phyloP scores from a whole-genome alignment of 2,113 vertebrate species.

The Rafetus swinhoei region DNA sequence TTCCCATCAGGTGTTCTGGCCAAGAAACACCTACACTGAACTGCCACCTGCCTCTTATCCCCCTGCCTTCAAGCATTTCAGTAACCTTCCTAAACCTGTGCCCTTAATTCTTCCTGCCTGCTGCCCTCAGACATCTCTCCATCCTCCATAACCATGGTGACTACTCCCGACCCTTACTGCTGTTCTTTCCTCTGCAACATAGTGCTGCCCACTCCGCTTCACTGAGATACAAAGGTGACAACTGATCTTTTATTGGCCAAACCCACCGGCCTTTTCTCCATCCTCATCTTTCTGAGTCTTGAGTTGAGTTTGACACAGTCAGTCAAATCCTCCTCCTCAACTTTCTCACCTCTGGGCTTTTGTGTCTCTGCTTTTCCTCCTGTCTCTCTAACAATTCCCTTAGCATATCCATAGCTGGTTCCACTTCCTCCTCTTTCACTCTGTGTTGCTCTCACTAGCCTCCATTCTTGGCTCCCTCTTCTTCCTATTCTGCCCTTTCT shows the following conservation, averaged over 20 bases:
- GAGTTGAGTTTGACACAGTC: not conserved
- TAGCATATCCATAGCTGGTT: not conserved
- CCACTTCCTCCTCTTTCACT: not conserved
- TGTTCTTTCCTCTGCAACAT: not conserved
- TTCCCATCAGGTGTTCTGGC: not conserved
- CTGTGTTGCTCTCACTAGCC: not conserved
- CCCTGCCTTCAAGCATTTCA: not conserved
- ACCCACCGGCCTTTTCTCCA: not conserved
- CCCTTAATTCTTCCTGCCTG: not conserved
- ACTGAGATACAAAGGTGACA: not conserved
- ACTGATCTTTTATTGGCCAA: fast-evolving
- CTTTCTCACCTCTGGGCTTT: not conserved
- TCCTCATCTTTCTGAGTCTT: not conserved
- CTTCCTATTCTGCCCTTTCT: not conserved
- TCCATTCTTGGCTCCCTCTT: not conserved
- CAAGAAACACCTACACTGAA: not conserved
- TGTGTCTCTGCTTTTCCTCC: not conserved
- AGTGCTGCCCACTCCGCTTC: not conserved
- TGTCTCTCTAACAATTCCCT: fast-evolving
- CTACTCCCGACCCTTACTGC: not conserved
- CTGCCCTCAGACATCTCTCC: not conserved
- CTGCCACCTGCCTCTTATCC: not conserved
- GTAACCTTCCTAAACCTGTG: not conserved
- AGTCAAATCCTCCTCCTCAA: not conserved
- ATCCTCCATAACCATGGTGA: not conserved